These are phyloP conservation scores for Electrophaes corylata DNA, from an alignment of 2,888 invertebrate species.

Conservation along the genomic window DNA sequence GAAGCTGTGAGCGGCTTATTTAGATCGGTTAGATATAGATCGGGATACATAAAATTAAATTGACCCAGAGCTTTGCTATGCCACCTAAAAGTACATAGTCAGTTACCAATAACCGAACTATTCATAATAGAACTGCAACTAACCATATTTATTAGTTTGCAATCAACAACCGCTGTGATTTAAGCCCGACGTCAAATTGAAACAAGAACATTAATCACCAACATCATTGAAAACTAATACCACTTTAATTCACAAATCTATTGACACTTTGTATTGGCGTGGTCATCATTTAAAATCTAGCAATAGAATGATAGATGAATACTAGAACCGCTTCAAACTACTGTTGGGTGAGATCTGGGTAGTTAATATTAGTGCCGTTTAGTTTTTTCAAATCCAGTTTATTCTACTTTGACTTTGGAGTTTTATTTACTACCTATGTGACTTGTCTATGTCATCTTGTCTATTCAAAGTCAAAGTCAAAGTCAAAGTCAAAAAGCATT, in stretches of 20 bases:
- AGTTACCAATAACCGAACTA: background rate
- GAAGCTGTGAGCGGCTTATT: too few species aligned
- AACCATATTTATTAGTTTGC: constrained; percentile 21
- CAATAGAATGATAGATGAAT: constrained; percentile 20
- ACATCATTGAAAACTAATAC: constrained; percentile 51
- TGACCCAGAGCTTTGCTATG: background rate
- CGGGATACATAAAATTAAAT: too few species aligned
- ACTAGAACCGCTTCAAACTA: constrained; percentile 28
- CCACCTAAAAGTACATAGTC: background rate
- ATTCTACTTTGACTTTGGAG: constrained; percentile 22
- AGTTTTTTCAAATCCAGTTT: constrained; percentile 40
- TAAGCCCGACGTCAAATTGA: constrained; percentile 24
- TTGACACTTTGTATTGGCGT: constrained; percentile 47
- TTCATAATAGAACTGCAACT: constrained; percentile 7
- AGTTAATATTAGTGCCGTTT: constrained; percentile 33
- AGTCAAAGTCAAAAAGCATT: too few species aligned
- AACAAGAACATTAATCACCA: constrained; percentile 37
- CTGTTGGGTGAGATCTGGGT: constrained; percentile 30
- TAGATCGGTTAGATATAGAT: too few species aligned
- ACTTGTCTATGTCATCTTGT: too few species aligned
- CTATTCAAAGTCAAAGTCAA: too few species aligned
- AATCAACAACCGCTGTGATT: constrained; percentile 24
- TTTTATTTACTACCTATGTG: too few species aligned
- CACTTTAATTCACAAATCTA: constrained; percentile 50
- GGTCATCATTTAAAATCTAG: constrained; percentile 36